A percentile compares a stretch with the other conserved stretches of the same genome.
phyloP scores from a whole-genome alignment of 2,888 invertebrate genomes.

The Coenonympha arcania region DNA sequence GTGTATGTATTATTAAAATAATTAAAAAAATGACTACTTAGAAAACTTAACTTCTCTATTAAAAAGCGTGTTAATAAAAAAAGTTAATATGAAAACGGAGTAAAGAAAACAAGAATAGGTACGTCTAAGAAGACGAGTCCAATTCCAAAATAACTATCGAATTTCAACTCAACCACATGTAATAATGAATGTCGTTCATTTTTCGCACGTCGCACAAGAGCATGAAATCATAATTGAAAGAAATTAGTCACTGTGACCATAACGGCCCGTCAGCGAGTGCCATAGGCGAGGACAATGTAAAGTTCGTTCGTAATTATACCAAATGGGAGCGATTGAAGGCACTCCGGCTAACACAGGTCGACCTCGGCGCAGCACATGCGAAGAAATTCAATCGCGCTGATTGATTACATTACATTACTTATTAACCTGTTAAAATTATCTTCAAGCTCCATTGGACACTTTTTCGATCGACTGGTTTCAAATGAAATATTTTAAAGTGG shows the following conservation, averaged over 20 bases:
- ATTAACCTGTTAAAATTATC: constrained; percentile 10
- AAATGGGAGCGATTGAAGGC: constrained; percentile 66
- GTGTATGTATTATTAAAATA: no score
- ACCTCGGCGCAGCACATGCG: constrained; percentile 50
- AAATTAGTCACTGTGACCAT: constrained; percentile 23
- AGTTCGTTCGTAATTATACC: constrained; percentile 69
- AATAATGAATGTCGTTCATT: background rate
- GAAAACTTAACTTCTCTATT: no score
- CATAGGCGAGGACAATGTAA: constrained; percentile 62
- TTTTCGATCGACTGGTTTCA: no score
- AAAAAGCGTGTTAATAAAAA: no score
- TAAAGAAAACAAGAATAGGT: no score
- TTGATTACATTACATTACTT: constrained; percentile 31
- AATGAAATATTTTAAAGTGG: no score
- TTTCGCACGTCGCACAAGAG: background rate
- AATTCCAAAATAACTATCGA: no score
- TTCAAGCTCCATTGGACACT: background rate
- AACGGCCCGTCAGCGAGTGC: constrained; percentile 37
- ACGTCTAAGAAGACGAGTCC: no score
- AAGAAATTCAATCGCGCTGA: constrained; percentile 60
- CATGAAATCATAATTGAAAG: constrained; percentile 2
- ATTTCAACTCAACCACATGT: no score
- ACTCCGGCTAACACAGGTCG: constrained; percentile 55
- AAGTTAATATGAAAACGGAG: no score
- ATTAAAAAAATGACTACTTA: no score